A percentile compares a stretch with the other conserved stretches of the same genome.
phyloP scores from a whole-genome alignment of 1,140 invertebrate genomes.

The Bombus soroeensis region DNA sequence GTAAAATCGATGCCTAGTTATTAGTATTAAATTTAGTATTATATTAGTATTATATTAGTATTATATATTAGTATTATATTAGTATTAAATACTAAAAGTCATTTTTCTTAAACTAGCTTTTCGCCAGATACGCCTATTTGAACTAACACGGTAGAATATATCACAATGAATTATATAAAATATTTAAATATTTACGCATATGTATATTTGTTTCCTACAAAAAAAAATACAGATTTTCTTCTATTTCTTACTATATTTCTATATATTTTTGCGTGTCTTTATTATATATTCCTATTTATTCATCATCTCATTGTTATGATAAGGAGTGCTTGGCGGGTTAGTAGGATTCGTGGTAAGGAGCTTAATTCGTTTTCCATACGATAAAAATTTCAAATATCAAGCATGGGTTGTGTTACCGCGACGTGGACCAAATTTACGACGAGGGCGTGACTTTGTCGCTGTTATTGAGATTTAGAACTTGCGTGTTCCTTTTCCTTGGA shows the following conservation, averaged over 20 bases:
- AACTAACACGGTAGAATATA: too few relatives aligned
- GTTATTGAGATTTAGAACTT: conserved; percentile 17
- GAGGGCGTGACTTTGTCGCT: neutral
- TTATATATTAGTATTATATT: too few relatives aligned
- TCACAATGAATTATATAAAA: too few relatives aligned
- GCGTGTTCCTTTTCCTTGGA: neutral
- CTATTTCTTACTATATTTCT: neutral
- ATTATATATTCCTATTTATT: neutral
- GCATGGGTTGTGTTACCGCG: neutral
- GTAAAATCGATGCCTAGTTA: too few relatives aligned
- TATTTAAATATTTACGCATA: too few relatives aligned
- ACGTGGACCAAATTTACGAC: neutral
- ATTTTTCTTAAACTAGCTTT: too few relatives aligned
- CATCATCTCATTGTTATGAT: neutral
- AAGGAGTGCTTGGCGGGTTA: neutral
- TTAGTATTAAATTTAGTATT: too few relatives aligned
- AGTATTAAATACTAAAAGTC: too few relatives aligned
- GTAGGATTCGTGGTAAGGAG: neutral
- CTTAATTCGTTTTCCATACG: neutral
- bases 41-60: too few relatives aligned
- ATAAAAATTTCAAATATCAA: conserved; percentile 1
- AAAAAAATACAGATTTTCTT: too few relatives aligned
- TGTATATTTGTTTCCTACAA: too few relatives aligned
- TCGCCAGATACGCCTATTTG: too few relatives aligned
- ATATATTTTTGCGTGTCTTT: neutral